Evolutionary conservation across 2,888 invertebrate species (phyloP).

Genomic region (Polylopha cassiicola): DNA sequence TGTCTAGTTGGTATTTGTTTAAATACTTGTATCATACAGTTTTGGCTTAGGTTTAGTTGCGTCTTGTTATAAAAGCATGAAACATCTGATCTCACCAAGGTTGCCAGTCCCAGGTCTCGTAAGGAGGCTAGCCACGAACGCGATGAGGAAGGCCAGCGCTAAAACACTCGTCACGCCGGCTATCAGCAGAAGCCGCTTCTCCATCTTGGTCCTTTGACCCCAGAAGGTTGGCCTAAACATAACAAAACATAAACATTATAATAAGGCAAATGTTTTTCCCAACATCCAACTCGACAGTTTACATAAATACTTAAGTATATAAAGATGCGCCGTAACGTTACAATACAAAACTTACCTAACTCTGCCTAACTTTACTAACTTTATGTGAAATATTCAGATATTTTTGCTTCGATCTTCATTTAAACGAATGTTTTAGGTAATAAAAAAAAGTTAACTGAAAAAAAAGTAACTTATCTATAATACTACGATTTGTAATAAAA

Average conservation of each 20-base stretch:
- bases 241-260: conserved; percentile 19
- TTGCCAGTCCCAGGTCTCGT: conserved; percentile 37
- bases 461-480: too few relatives aligned
- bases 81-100: conserved; percentile 49
- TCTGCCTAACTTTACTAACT: too few relatives aligned
- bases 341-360: too few relatives aligned
- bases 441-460: too few relatives aligned
- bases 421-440: too few relatives aligned
- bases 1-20: neutral
- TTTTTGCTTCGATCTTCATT: too few relatives aligned
- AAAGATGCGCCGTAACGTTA: too few relatives aligned
- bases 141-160: conserved; percentile 58
- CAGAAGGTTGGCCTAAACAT: conserved; percentile 57
- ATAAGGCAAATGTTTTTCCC: too few relatives aligned
- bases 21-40: neutral
- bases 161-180: conserved; percentile 45
- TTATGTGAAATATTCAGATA: too few relatives aligned
- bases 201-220: conserved; percentile 58
- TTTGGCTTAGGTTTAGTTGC: neutral
- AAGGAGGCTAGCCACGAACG: conserved; percentile 53
- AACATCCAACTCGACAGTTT: neutral
- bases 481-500: too few relatives aligned
- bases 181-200: conserved; percentile 53
- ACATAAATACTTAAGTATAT: too few relatives aligned
- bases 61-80: too few relatives aligned